Conservation (phyloP, 2,797 vertebrate species). For the Momotus momota region DNA sequence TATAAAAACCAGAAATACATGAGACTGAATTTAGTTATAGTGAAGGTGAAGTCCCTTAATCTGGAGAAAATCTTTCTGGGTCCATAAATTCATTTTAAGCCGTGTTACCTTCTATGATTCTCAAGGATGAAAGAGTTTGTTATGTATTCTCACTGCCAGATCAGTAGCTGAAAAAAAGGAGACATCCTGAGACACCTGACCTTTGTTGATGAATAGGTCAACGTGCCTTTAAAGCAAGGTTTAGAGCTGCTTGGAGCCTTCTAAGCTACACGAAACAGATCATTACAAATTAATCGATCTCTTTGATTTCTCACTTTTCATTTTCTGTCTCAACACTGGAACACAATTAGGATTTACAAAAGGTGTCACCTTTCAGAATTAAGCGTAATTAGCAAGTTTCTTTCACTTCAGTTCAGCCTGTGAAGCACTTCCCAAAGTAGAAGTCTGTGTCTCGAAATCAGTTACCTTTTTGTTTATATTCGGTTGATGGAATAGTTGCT, state of each 20-base stretch:
- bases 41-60: background rate
- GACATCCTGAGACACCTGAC: constrained; percentile 10
- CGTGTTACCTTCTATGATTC: background rate
- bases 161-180: background rate
- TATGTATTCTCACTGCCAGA: background rate
- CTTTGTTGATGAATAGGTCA: constrained; percentile 41
- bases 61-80: background rate
- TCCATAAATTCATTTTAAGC: background rate
- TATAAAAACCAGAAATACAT: background rate
- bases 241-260: background rate
- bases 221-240: background rate
- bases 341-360: constrained; percentile 3
- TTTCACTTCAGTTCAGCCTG: background rate
- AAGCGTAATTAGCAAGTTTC: constrained; percentile 5
- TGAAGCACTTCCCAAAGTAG: background rate
- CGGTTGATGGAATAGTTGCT: background rate
- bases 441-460: background rate
- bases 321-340: background rate
- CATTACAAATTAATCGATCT: constrained; percentile 10
- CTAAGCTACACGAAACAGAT: constrained; percentile 5
- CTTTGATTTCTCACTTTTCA: constrained; percentile 10
- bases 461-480: background rate
- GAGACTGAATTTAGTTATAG: background rate
- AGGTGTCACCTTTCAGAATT: constrained; percentile 4
- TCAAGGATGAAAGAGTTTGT: background rate